Evolutionary conservation across 1,140 invertebrate genomes (phyloP), one percentile per base, ranked within the genome.

Genomic region (Brachionus calyciflorus): DNA sequence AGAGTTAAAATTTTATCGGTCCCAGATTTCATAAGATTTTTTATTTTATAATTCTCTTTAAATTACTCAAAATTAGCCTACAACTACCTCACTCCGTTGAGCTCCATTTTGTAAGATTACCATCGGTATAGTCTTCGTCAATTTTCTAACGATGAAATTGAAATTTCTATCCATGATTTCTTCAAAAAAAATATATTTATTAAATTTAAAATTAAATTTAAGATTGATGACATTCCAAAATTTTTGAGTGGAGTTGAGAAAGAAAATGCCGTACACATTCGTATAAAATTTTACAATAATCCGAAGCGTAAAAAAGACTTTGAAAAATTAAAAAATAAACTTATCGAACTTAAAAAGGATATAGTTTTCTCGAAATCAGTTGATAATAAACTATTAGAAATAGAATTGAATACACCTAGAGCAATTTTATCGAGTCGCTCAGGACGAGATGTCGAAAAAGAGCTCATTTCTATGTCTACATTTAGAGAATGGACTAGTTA

Each of bases 291-390:
- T 24, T 55, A 37, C 28, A 55, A 49, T 10, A 73, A 55, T 21
- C 69, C 69, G 17, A 49, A 40, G 6, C 26, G 51, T 5, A 73
- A 73, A 73, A 51, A 51, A 37, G 46, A 73, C 21, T 21, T 55
- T 1, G 46, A 51, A 40, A 41, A 30, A n/a, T 51, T 73, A 9
- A 73, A 55, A 9, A 73, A 33, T 7, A 49, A 55, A 37, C 24
- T 73, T 21, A 73, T 73, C 14, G 69, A 73, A 24, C 69, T 73
- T 17, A 73, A 73, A 51, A 73, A 73, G 26, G 17, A n/a, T 1
- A 73, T 73, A 21, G 30, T 73, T 40, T 73, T 51, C n/a, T 51
- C 69, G 30, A 49, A 55, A 55, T 19, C 69, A 73, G n/a, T 73
- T 28, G 69, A 73, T 26, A n/a, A 73, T 14, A 73, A 73, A 73